Conservation (phyloP, 2,797 vertebrate species). For the Fistularia tabacaria region DNA sequence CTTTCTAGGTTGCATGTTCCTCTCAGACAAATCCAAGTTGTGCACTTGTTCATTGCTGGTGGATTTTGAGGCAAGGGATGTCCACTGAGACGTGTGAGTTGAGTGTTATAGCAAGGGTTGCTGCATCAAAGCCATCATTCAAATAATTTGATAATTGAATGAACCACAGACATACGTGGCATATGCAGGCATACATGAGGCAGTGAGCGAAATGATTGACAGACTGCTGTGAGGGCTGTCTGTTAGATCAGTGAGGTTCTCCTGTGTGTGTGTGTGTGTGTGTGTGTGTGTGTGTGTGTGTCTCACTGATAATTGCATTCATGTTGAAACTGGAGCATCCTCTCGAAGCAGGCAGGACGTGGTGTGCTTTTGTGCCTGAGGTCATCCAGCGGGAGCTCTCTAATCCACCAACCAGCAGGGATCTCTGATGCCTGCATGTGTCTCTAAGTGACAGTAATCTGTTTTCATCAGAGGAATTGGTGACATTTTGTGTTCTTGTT, state of each 20-base stretch:
- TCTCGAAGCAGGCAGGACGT: constrained; percentile 35
- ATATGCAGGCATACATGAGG: too few relatives aligned
- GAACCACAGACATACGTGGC: too few relatives aligned
- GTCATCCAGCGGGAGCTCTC: constrained; percentile 50
- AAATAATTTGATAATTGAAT: too few relatives aligned
- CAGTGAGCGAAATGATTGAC: constrained; percentile 6
- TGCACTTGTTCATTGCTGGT: too few relatives aligned
- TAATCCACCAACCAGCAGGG: constrained; percentile 47
- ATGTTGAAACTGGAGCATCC: constrained; percentile 34
- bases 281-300: constrained; percentile 25
- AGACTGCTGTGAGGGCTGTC: constrained; percentile 13
- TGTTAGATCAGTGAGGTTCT: constrained; percentile 17
- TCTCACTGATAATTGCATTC: constrained; percentile 45
- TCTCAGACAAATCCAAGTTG: too few relatives aligned
- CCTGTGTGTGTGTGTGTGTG: constrained; percentile 16
- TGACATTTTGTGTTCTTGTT: constrained; percentile 35
- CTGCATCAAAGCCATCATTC: too few relatives aligned
- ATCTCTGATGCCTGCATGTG: constrained; percentile 41
- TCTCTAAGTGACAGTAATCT: constrained; percentile 47
- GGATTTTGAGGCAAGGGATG: too few relatives aligned
- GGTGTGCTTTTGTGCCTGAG: constrained; percentile 39
- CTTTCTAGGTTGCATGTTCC: too few relatives aligned
- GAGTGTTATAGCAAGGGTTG: too few relatives aligned
- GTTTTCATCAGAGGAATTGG: constrained; percentile 26
- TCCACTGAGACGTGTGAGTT: too few relatives aligned